phyloP scores from a whole-genome alignment of 2,888 invertebrate genomes.

The Toxonevra muliebris region DNA sequence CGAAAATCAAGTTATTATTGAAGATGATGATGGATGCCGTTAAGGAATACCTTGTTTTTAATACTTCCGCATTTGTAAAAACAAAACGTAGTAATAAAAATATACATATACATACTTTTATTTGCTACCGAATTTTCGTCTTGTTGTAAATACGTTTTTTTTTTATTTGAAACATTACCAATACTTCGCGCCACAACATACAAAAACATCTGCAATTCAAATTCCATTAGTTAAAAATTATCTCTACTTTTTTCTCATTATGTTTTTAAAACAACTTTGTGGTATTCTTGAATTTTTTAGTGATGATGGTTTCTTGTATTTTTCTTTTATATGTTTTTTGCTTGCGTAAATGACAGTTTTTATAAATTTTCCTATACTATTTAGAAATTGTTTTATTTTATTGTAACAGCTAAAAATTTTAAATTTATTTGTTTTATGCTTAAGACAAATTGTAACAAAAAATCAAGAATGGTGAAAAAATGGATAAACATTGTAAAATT shows the following conservation, averaged over 20 bases:
- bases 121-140: not conserved
- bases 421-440: slow-evolving; percentile 16
- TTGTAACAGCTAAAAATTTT: not conserved
- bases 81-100: slow-evolving; percentile 9
- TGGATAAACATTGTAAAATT: slow-evolving; percentile 14
- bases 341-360: not conserved
- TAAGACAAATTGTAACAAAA: slow-evolving; percentile 21
- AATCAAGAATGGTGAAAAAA: not conserved
- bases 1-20: too few species aligned
- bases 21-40: not conserved
- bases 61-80: slow-evolving; percentile 27
- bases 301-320: not conserved
- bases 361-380: not conserved
- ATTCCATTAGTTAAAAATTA: not conserved
- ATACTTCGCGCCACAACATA: not conserved
- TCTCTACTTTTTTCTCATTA: not conserved
- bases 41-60: slow-evolving; percentile 7
- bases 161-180: not conserved
- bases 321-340: not conserved
- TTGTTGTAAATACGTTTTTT: slow-evolving; percentile 10
- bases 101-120: slow-evolving; percentile 2
- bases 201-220: not conserved
- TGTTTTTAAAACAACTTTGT: not conserved
- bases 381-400: not conserved
- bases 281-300: not conserved